Conservation (phyloP, 1,140 invertebrate genomes). For the Amyelois transitella region DNA sequence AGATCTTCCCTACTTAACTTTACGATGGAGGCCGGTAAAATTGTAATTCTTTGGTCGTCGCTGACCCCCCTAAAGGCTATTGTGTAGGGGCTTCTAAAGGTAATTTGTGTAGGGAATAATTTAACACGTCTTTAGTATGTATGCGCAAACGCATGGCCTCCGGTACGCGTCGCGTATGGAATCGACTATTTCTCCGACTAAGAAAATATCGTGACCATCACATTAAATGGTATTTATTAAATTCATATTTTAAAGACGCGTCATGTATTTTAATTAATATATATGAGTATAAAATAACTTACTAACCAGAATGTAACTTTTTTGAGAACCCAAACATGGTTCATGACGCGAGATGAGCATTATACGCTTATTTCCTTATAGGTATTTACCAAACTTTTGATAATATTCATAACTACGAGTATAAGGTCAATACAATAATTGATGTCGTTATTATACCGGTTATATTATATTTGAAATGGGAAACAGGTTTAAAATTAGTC, state of each 20-base stretch:
- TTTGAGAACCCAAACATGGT: too few species aligned
- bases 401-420: too few species aligned
- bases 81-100: constrained; percentile 38
- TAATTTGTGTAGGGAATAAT: constrained; percentile 57
- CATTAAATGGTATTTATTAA: constrained; percentile 6
- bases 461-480: not conserved
- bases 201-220: constrained; percentile 18
- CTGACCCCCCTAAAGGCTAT: constrained; percentile 36
- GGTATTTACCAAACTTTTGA: too few species aligned
- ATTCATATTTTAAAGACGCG: constrained; percentile 21
- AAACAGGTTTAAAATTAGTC: not conserved
- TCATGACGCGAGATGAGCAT: too few species aligned
- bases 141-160: constrained; percentile 17
- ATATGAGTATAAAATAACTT: too few species aligned
- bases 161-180: constrained; percentile 29
- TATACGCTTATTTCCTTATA: too few species aligned
- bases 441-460: not conserved
- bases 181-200: constrained; percentile 34
- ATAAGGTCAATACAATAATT: too few species aligned
- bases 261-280: constrained; percentile 9
- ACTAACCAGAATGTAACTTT: too few species aligned
- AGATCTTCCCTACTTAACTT: too few species aligned
- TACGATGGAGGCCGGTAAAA: not conserved
- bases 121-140: constrained; percentile 37
- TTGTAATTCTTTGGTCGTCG: constrained; percentile 37